These are phyloP conservation scores for Rapana venosa DNA, from an alignment of 2,888 invertebrate species.

Conservation along the genomic window DNA sequence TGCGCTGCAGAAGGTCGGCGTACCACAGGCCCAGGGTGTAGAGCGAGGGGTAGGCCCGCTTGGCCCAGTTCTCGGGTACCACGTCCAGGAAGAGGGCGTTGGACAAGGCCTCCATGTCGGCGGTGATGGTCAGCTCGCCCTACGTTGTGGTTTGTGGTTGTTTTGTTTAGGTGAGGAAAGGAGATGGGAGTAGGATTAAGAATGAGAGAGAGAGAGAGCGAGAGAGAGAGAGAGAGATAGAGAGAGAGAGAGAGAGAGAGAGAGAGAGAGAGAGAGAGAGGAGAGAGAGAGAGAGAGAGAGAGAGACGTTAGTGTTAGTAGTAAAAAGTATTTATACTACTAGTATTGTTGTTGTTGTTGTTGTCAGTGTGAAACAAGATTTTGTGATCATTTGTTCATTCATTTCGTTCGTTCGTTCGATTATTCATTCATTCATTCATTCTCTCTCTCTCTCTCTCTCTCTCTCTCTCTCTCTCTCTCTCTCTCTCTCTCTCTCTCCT, in stretches of 20 bases:
- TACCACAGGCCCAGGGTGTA: constrained; percentile 94
- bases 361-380: no score
- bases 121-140: constrained; percentile 97
- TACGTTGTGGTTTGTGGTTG: constrained; percentile 70
- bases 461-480: not conserved
- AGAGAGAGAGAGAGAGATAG: not conserved
- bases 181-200: not conserved
- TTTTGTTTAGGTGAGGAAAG: not conserved
- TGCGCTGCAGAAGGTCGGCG: constrained; percentile 84
- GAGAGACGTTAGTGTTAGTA: no score
- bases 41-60: constrained; percentile 93
- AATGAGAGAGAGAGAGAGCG: not conserved
- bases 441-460: not conserved
- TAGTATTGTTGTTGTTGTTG: no score
- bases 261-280: no score
- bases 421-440: not conserved
- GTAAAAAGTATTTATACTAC: no score
- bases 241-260: no score
- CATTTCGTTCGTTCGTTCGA: no score
- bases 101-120: constrained; percentile 96
- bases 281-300: no score
- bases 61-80: constrained; percentile 92
- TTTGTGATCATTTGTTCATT: no score
- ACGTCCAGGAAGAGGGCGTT: constrained; percentile 92
- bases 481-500: not conserved